A percentile compares a stretch with the other conserved stretches of the same genome.
Conservation (phyloP, 2,888 invertebrate species). For the Conops quadrifasciatus region DNA sequence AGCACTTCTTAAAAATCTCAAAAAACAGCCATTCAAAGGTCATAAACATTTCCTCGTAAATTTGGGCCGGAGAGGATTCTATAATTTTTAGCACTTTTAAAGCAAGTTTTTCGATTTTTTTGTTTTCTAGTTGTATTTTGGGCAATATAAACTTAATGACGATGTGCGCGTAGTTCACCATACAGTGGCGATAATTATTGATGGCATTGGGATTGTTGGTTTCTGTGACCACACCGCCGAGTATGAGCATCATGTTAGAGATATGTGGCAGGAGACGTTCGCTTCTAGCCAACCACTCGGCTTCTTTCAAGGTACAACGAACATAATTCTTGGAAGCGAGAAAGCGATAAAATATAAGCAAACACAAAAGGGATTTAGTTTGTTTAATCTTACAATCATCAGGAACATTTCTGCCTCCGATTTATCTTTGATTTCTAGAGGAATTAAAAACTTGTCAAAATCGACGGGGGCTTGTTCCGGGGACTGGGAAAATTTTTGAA, state of each 20-base stretch:
- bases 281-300: conserved; percentile 55
- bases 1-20: conserved; percentile 48
- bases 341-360: not conserved
- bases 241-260: conserved; percentile 52
- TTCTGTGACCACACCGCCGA: conserved; percentile 52
- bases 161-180: conserved; percentile 54
- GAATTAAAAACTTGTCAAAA: conserved; percentile 55
- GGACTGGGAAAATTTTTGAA: conserved; percentile 52
- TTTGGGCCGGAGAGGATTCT: conserved; percentile 47
- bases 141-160: conserved; percentile 51
- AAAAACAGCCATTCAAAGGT: conserved; percentile 51
- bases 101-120: conserved; percentile 49
- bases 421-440: conserved; percentile 48
- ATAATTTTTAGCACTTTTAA: conserved; percentile 53
- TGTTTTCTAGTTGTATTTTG: conserved; percentile 46
- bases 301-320: conserved; percentile 57
- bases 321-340: conserved; percentile 49
- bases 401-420: conserved; percentile 53
- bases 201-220: conserved; percentile 50
- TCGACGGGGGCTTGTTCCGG: conserved; percentile 48
- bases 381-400: conserved; percentile 49
- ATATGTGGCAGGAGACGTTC: conserved; percentile 51
- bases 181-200: conserved; percentile 52
- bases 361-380: not conserved
- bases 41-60: conserved; percentile 54